phyloP scores from a whole-genome alignment of 2,888 invertebrate species.

The Caenorhabditis zanzibari region DNA sequence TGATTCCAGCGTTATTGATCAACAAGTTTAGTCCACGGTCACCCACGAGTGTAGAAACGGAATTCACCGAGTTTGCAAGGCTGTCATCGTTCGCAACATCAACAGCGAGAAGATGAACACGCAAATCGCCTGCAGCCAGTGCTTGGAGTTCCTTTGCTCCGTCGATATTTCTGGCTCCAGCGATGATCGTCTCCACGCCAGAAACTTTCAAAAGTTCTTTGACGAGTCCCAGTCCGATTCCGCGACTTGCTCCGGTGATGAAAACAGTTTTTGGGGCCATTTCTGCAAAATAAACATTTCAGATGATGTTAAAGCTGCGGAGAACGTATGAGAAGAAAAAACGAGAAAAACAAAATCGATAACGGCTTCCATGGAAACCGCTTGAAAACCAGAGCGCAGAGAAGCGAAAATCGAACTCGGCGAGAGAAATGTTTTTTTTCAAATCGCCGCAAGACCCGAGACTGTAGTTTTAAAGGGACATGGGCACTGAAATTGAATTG shows the following conservation, averaged over 20 bases:
- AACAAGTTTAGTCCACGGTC: constrained; percentile 44
- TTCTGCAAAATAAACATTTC: constrained; percentile 6
- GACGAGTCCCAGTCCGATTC: not conserved
- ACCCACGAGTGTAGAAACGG: constrained; percentile 32
- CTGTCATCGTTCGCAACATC: constrained; percentile 52
- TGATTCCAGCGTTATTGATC: constrained; percentile 60
- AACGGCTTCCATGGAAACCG: not conserved
- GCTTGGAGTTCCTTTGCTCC: constrained; percentile 44
- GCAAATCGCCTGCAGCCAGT: constrained; percentile 36
- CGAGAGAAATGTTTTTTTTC: too few relatives aligned
- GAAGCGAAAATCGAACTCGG: not conserved
- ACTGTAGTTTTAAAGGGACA: too few relatives aligned
- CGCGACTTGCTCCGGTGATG: not conserved
- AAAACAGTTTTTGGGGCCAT: not conserved
- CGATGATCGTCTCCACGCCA: not conserved
- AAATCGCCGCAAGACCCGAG: too few relatives aligned
- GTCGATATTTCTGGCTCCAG: not conserved
- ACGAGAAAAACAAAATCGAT: not conserved
- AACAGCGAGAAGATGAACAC: constrained; percentile 37
- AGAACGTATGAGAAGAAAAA: not conserved
- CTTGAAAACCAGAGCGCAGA: not conserved
- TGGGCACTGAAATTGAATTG: not conserved
- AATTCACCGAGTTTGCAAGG: constrained; percentile 3
- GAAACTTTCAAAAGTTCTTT: not conserved
- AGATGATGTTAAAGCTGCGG: too few relatives aligned